Base-by-base conservation (phyloP, 2,888 invertebrate genomes). In the Drosophila lutescens region DNA sequence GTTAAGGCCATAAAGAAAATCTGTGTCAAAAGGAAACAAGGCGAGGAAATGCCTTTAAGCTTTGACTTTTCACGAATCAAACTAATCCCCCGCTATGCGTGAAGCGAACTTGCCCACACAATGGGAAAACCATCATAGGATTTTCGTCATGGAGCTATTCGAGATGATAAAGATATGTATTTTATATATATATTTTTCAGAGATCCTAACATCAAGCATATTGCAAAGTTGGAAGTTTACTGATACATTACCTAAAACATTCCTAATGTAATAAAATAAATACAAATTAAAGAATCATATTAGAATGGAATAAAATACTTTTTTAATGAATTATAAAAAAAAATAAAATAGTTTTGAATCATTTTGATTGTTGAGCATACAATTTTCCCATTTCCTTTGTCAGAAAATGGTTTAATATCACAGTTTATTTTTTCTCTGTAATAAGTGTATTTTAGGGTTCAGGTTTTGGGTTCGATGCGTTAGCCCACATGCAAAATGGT, bases 1-100 rank as follows among this genome's bases (percentile, higher is more conserved):
- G 65, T 66, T 66, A 66, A 63, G 70, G 57, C 71, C 71, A 80
- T 78, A 66, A 82, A 70, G 78, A 80, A 82, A 83, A 85, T 80
- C 71, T 76, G 76, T 75, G 71, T 69, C 68, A 60, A 59, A 59
- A 40, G 51, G 69, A 59, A 69, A 59, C 69, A 58, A 66, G 62
- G 56, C 59, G 62, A 62, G 34, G 53, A 72, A 72, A 69, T 49
- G 68, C 58, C 69, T 67, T 67, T 43, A 69, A 67, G 68, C 68
- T 57, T 47, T 53, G 41, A 58, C 68, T 66, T 69, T 69, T 40
- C 41, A 47, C 63, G 40, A 66, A 66, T 63, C 65, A 47, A 66
- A 66, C 34, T 53, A 62, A 53, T n/a, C 23, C 46, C 62, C 46
- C 6, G 60, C 47, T 12, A 34, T 26, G 41, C 46, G 55, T 54